Percentiles rank a stretch among this genome's conserved stretches.
Conservation (phyloP, 2,113 vertebrate genomes). For the Lasiurus cinereus region DNA sequence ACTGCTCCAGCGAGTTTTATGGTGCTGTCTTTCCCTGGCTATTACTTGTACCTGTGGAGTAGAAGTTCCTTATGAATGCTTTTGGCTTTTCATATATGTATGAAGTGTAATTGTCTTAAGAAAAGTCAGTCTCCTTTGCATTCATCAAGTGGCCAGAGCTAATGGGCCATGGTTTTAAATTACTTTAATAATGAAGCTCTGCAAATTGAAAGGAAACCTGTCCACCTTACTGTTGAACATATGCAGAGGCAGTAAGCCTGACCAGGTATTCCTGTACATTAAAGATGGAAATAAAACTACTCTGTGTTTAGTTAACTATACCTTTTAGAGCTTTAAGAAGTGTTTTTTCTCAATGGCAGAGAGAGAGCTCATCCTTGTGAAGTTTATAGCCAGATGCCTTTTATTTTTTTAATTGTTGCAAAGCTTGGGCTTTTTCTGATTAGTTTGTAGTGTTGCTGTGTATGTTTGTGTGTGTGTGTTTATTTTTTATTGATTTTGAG, state of each 20-base stretch:
- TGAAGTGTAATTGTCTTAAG: slow-evolving; percentile 57
- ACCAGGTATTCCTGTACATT: neutral
- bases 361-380: neutral
- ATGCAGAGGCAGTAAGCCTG: neutral
- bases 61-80: slow-evolving; percentile 49
- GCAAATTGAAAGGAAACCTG: slow-evolving; percentile 18
- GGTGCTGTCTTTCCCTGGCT: slow-evolving; percentile 24
- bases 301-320: slow-evolving; percentile 2
- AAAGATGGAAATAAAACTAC: neutral
- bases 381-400: neutral
- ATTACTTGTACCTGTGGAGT: slow-evolving; percentile 26
- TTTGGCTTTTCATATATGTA: slow-evolving; percentile 36
- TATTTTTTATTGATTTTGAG: no score
- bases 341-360: neutral
- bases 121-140: slow-evolving; percentile 43
- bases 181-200: slow-evolving; percentile 8
- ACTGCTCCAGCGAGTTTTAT: slow-evolving; percentile 28
- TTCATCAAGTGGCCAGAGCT: slow-evolving; percentile 37
- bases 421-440: neutral
- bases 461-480: neutral
- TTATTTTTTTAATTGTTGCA: neutral
- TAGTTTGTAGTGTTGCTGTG: neutral
- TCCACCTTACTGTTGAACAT: neutral
- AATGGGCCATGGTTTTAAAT: neutral
- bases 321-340: neutral